Conservation (phyloP, 2,113 vertebrate genomes). For the Gadus macrocephalus region DNA sequence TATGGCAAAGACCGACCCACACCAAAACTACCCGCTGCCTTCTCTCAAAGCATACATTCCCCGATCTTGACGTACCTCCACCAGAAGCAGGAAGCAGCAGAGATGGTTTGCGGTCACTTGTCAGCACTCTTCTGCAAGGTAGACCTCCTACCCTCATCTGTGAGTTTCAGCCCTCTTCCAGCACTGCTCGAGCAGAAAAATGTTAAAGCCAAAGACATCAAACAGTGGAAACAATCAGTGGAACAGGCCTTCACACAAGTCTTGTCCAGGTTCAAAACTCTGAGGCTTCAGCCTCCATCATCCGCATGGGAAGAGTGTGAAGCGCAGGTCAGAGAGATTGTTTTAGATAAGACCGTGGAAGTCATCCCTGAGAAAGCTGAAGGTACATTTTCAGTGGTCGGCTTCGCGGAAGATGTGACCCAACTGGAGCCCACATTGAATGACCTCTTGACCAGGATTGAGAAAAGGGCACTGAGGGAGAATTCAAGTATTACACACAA, state of each 20-base stretch:
- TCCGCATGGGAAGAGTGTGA: slow-evolving; percentile 70
- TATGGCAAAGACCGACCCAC: slow-evolving; percentile 79
- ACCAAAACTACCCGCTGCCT: slow-evolving; percentile 71
- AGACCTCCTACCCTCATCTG: slow-evolving; percentile 27
- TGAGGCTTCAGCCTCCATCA: slow-evolving; percentile 41
- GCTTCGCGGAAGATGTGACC: slow-evolving; percentile 62
- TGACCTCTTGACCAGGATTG: slow-evolving; percentile 44
- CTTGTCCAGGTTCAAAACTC: slow-evolving; percentile 65
- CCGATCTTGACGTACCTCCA: slow-evolving; percentile 71
- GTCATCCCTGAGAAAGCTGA: slow-evolving; percentile 49
- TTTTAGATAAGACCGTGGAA: slow-evolving; percentile 49
- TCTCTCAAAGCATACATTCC: slow-evolving; percentile 61
- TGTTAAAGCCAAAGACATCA: slow-evolving; percentile 52
- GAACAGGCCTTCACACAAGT: slow-evolving; percentile 53
- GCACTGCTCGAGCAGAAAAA: slow-evolving; percentile 64
- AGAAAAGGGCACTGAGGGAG: slow-evolving; percentile 59
- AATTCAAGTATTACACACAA: slow-evolving; percentile 54
- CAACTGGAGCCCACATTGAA: slow-evolving; percentile 43
- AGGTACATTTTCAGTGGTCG: slow-evolving; percentile 65
- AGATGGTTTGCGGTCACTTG: slow-evolving; percentile 66
- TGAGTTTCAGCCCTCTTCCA: slow-evolving; percentile 67
- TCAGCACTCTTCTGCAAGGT: slow-evolving; percentile 62
- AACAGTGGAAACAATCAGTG: slow-evolving; percentile 70
- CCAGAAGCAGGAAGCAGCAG: slow-evolving; percentile 36
- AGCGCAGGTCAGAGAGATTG: slow-evolving; percentile 32